Evolutionary conservation across 2,888 invertebrate genomes (phyloP).

Genomic region (Lepas anatifera): DNA sequence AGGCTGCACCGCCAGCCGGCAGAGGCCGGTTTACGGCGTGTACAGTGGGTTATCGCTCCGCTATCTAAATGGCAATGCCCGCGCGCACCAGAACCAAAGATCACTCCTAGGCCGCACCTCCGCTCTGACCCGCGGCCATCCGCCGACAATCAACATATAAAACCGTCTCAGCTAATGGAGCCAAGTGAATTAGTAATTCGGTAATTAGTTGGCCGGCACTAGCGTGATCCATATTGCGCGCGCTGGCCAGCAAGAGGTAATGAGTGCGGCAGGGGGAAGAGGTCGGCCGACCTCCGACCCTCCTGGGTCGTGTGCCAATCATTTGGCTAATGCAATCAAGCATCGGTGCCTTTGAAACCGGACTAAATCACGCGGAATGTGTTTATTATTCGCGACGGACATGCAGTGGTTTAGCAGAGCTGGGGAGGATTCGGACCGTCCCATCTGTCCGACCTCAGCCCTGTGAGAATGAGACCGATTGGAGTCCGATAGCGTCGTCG

Average conservation of each 20-base stretch:
- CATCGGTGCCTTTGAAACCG: slow-evolving; percentile 4
- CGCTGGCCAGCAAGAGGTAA: not conserved
- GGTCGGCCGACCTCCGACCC: not conserved
- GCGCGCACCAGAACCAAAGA: not conserved
- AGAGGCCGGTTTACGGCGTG: not conserved
- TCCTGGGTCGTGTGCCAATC: not conserved
- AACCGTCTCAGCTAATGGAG: not conserved
- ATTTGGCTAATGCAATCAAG: slow-evolving; percentile 9
- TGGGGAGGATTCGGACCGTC: no score
- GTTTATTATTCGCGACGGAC: not conserved
- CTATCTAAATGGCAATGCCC: not conserved
- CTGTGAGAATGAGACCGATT: no score
- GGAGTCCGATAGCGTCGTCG: no score
- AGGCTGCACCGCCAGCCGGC: not conserved
- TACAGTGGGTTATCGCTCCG: not conserved
- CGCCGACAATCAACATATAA: not conserved
- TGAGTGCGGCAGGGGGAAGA: not conserved
- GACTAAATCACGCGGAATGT: not conserved
- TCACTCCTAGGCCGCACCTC: not conserved
- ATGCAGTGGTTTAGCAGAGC: no score
- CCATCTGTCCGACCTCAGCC: no score
- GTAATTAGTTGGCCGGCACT: not conserved
- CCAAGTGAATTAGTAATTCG: not conserved
- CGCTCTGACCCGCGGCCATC: not conserved
- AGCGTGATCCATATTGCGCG: not conserved